Base-by-base conservation (phyloP, 92 coral and sea anemone species). In the Zoanthus gigantus region DNA sequence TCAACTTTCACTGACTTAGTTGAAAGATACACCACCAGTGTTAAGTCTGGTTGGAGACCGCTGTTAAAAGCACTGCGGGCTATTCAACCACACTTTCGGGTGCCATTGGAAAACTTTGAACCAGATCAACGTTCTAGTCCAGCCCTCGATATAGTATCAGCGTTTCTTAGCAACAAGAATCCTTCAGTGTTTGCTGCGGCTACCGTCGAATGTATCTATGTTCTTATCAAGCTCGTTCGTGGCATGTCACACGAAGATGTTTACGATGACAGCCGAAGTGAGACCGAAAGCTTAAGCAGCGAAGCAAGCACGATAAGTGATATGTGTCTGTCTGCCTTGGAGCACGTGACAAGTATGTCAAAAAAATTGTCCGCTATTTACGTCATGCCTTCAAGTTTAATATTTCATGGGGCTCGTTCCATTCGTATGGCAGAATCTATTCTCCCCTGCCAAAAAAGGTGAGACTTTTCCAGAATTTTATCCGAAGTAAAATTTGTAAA, bases 21-120 rank as follows among this genome's bases (percentile, higher is more conserved):
- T 37, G 95, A 89, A 44, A 83, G 94, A 18, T 92, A 97, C 88
- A 69, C 93, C 42, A 92, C 91, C 29, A 92, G 95, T 73, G 91
- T 97, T 74, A 97, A 97, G 90, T 97, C 99, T 23, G 99, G 98
- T 66, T 97, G 99, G 99, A 88, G 99, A 65, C 93, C 98, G 34
- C 88, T 97, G 69, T 97, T 96, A 86, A 78, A 86, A 10, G 92
- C 96, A 34, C 72, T 93, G 74, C 94, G 98, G 37, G 92, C 94
- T 29, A 83, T 95, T 66, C 94, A 90, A 57, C 84, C 87, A 30
- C 57, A 87, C 57, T 77, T 86, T 15, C 91, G 92, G 47, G 86
- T 86, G 23, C 83, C 87, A 29, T 45, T 92, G 61, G 92, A 94
- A 37, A 83, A 48, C 28, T 68, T 88, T 28, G 95, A 96, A 37